Evolutionary conservation across 2,888 invertebrate genomes (phyloP), one percentile per base, ranked within the genome.

Genomic region (Eudasyphora cyanicolor): DNA sequence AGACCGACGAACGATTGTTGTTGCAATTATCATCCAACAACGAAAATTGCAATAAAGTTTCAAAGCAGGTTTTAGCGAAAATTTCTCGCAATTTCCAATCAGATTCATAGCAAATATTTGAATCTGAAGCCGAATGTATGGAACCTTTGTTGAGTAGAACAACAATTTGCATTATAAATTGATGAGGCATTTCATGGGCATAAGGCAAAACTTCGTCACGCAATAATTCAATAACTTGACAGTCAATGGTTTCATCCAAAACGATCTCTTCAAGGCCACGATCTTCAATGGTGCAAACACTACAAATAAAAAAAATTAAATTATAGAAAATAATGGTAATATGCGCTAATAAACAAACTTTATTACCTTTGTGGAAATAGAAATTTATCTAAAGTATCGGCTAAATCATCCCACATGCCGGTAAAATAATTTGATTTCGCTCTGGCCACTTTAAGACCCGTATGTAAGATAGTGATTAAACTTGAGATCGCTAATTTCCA

Each of bases 51-150:
- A 99, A 93, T 27, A 99, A 93, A 0, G 98, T 98, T 92, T 99
- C 98, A 90, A 99, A 99, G 90, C 99, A 99, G 0, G 97, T 96
- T 90, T 98, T 96, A 60, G 99, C 98, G 92, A 99, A 98, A 90
- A 98, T 98, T 92, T 99, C 98, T 19, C 98, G 93, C 86, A 98
- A 93, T 82, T 97, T 96, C 84, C 95, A 93, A 89, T 96, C 96
- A 82, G 95, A 95, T 89, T 97, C 97, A 86, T 95, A 95, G 89
- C 93, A 93, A 73, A 94, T 93, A 91, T 93, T 94, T 24, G 94
- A 93, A 82, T 94, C 94, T 10, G 94, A 94, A 0, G 95, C 95
- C 17, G 96, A 96, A 92, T 96, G 96, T 88, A 97, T 96, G 38
- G 97, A 97, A 17, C 97, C 98, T 89, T 96, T 95, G 91, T 98